Conservation (phyloP, 2,113 vertebrate genomes). For the Calcarius ornatus region DNA sequence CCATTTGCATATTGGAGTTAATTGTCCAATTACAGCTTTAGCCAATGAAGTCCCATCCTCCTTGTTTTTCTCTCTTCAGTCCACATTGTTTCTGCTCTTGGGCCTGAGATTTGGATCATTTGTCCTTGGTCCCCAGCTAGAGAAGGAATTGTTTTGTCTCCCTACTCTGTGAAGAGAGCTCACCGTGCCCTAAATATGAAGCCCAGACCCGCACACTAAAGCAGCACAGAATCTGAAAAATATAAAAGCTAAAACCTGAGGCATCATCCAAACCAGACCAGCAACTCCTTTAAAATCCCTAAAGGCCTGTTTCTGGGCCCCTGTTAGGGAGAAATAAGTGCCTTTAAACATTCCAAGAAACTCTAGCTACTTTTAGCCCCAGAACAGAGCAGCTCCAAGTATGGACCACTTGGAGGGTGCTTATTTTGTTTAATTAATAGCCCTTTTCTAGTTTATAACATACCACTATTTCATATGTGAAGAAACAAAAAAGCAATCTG, state of each 20-base stretch:
- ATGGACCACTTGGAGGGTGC: neutral
- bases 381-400: neutral
- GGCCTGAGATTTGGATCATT: neutral
- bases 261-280: neutral
- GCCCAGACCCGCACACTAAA: rapidly evolving
- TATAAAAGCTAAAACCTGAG: neutral
- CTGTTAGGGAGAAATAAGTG: neutral
- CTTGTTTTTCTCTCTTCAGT: neutral
- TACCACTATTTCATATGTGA: neutral
- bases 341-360: neutral
- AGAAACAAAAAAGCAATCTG: neutral
- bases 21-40: neutral
- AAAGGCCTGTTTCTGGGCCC: neutral
- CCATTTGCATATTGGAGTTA: neutral
- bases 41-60: rapidly evolving
- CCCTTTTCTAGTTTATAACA: neutral
- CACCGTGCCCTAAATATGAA: neutral
- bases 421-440: neutral
- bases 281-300: neutral
- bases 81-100: rapidly evolving
- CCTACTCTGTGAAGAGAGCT: neutral
- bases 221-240: neutral
- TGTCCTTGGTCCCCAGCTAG: neutral
- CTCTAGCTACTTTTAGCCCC: neutral
- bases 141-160: neutral